phyloP scores from a whole-genome alignment of 1,140 invertebrate species.

The Trachelipus rathkii region DNA sequence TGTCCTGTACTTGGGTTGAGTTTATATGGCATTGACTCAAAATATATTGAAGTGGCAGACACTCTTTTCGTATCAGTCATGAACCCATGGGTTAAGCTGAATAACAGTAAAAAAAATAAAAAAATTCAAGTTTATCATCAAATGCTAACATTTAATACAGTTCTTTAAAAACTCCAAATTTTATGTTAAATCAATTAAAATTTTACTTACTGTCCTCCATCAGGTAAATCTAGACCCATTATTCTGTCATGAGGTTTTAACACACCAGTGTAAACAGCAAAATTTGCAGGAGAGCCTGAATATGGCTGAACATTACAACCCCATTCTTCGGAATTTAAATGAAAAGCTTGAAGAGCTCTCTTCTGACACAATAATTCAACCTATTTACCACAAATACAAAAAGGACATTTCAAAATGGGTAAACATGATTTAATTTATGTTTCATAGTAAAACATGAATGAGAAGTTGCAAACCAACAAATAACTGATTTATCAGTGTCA shows the following conservation, averaged over 20 bases:
- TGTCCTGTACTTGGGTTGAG: conserved; percentile 59
- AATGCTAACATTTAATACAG: no score
- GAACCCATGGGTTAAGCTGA: conserved; percentile 60
- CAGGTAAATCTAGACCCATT: conserved; percentile 64
- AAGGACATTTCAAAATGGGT: no score
- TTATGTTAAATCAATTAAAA: not conserved
- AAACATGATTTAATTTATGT: no score
- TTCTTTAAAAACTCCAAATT: no score
- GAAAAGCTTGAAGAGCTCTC: conserved; percentile 59
- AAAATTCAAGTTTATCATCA: no score
- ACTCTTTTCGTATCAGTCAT: conserved; percentile 62
- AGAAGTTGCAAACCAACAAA: no score
- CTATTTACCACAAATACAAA: conserved; percentile 17
- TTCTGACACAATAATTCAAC: conserved; percentile 61
- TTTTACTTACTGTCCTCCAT: conserved; percentile 61
- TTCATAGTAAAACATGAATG: no score
- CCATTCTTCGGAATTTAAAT: conserved; percentile 60
- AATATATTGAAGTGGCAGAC: conserved; percentile 64
- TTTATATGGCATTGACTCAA: conserved; percentile 66
- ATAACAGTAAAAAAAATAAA: conserved; percentile 28
- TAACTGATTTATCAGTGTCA: no score
- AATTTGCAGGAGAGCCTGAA: conserved; percentile 65
- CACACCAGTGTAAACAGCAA: conserved; percentile 62
- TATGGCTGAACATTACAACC: conserved; percentile 66
- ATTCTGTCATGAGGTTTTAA: conserved; percentile 61